Conservation (phyloP, 2,888 invertebrate genomes). For the Napeogenes sylphis region DNA sequence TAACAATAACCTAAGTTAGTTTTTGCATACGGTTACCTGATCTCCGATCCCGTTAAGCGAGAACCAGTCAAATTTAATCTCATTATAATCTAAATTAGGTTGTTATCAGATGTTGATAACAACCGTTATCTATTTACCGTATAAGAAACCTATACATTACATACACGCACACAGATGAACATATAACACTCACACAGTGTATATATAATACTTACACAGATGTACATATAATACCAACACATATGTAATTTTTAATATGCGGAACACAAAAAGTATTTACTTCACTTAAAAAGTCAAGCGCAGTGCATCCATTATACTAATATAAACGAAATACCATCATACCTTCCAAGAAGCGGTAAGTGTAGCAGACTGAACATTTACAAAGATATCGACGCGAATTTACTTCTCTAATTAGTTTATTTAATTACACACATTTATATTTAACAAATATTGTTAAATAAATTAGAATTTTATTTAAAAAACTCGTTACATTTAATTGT, state of each 20-base stretch:
- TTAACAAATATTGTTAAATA: no score
- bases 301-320: constrained; percentile 61
- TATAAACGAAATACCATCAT: constrained; percentile 56
- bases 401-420: no score
- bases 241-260: no score
- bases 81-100: neutral
- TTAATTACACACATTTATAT: no score
- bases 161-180: no score
- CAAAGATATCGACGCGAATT: neutral
- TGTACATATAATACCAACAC: no score
- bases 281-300: constrained; percentile 19
- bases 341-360: constrained; percentile 51
- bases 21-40: no score
- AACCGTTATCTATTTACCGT: neutral
- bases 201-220: no score
- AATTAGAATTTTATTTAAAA: no score
- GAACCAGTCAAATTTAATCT: constrained; percentile 2
- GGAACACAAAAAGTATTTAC: constrained; percentile 2
- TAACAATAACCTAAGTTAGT: no score
- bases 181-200: no score
- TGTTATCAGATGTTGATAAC: constrained; percentile 1
- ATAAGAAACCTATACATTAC: neutral
- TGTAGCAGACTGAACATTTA: constrained; percentile 19
- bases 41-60: neutral
- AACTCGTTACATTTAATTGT: no score